Percentiles rank a stretch among this genome's conserved stretches.
Conservation (phyloP, 2,888 invertebrate species). For the Rotaria sp. region DNA sequence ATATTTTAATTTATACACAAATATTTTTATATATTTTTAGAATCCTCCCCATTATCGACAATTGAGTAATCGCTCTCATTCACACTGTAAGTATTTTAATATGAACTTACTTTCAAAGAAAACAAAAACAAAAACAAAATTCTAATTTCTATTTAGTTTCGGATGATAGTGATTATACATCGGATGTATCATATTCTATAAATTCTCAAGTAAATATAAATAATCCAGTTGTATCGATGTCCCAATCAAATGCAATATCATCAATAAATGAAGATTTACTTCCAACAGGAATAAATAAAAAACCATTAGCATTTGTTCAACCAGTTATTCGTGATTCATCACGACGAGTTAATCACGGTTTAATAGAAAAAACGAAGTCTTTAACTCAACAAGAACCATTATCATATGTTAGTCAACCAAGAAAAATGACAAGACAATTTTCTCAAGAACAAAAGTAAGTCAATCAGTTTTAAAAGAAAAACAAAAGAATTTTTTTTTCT, state of each 20-base stretch:
- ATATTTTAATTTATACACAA: too few species aligned
- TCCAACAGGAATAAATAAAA: background rate
- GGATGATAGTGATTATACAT: constrained; percentile 26
- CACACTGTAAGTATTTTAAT: constrained; percentile 12
- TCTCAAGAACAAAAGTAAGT: background rate
- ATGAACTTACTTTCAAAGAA: too few species aligned
- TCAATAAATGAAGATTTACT: background rate
- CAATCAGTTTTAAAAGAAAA: too few species aligned
- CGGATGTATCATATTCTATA: constrained; percentile 19
- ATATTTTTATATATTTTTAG: too few species aligned
- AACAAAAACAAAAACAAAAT: too few species aligned
- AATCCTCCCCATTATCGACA: background rate
- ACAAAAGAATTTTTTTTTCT: background rate
- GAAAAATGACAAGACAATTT: background rate
- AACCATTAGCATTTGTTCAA: background rate
- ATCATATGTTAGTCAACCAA: constrained; percentile 15
- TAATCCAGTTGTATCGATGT: background rate
- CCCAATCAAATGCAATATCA: background rate
- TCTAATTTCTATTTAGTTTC: background rate
- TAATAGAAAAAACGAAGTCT: background rate
- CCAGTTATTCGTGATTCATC: background rate
- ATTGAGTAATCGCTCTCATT: constrained; percentile 5
- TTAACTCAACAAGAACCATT: constrained; percentile 13
- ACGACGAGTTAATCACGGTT: background rate
- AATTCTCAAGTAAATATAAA: background rate